Conservation (phyloP, 2,113 vertebrate genomes). For the Okapia johnstoni region DNA sequence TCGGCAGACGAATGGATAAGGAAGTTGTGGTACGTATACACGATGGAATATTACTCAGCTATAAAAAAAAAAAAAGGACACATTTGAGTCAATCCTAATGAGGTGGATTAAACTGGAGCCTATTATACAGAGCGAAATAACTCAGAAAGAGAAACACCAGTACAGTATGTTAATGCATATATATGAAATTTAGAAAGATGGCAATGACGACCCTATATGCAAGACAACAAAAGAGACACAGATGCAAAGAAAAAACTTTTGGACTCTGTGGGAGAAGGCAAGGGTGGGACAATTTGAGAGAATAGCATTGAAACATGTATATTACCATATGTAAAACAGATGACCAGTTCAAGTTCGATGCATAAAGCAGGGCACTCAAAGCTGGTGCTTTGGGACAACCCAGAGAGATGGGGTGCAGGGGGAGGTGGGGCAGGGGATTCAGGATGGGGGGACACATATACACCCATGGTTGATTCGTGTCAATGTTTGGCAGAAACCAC, state of each 20-base stretch:
- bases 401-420: not conserved
- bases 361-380: not conserved
- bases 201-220: not conserved
- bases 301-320: not conserved
- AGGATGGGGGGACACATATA: not conserved
- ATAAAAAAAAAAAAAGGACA: not conserved
- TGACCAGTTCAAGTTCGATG: not conserved
- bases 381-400: not conserved
- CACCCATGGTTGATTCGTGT: not conserved
- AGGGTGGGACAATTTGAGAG: not conserved
- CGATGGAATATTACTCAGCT: not conserved
- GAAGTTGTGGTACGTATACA: not conserved
- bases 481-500: not conserved
- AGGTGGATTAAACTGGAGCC: not conserved
- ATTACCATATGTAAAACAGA: not conserved
- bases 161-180: not conserved
- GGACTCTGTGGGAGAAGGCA: not conserved
- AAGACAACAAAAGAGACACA: not conserved
- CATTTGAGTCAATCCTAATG: not conserved
- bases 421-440: not conserved
- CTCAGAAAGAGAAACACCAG: not conserved
- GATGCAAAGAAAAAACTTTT: not conserved
- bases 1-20: not conserved
- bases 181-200: not conserved
- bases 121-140: not conserved